phyloP scores from a whole-genome alignment of 2,888 invertebrate species.

The Drosophila paramelanica region DNA sequence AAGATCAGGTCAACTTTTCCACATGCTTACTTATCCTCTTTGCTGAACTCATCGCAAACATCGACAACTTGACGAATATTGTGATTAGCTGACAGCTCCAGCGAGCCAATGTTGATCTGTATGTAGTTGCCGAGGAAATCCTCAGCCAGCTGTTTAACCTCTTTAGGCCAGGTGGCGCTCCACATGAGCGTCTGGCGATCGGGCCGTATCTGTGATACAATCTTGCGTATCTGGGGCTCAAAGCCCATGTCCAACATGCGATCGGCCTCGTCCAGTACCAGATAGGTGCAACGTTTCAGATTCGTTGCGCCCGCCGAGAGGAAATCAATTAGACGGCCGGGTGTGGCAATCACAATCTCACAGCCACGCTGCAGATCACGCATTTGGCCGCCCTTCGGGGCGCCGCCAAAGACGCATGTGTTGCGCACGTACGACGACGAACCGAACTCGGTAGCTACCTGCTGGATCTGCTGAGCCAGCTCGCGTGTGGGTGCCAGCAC shows the following conservation, averaged over 20 bases:
- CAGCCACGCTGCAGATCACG: conserved; percentile 92
- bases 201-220: conserved; percentile 96
- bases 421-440: conserved; percentile 91
- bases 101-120: conserved; percentile 95
- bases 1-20: fast-evolving
- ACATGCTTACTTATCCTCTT: conserved; percentile 87
- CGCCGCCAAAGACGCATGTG: conserved; percentile 96
- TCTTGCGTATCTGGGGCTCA: conserved; percentile 97
- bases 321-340: conserved; percentile 95
- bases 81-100: conserved; percentile 94
- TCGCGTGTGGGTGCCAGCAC: conserved; percentile 93
- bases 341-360: conserved; percentile 96
- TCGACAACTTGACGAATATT: conserved; percentile 95
- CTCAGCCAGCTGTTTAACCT: conserved; percentile 95
- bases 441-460: conserved; percentile 93
- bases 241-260: conserved; percentile 99
- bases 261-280: conserved; percentile 96
- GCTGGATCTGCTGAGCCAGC: conserved; percentile 93
- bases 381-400: conserved; percentile 92
- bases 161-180: conserved; percentile 99
- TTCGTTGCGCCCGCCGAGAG: conserved; percentile 92
- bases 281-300: conserved; percentile 92
- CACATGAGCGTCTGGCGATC: conserved; percentile 99
- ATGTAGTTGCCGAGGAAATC: conserved; percentile 96
- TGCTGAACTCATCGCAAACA: conserved; percentile 91